Base-by-base conservation (phyloP, 2,888 invertebrate genomes). In the Sycophila texana region DNA sequence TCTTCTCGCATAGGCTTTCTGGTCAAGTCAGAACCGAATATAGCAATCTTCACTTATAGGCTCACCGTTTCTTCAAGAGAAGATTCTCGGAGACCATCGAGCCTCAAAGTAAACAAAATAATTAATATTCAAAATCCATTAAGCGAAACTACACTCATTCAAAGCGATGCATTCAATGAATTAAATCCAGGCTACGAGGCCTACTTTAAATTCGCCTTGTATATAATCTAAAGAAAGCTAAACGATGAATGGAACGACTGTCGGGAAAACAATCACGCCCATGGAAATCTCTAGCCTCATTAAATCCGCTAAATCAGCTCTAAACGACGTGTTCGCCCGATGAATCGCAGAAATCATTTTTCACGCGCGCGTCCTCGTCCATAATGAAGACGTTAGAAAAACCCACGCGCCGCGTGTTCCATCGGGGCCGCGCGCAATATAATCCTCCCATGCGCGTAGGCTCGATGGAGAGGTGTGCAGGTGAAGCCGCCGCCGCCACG, bases 351-450 rank as follows among this genome's bases (percentile, higher is more conserved):
- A 66, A 79, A 79, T 65, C 30, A 53, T 63, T 67, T 72, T 75
- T 72, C 79, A 71, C 58, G 58, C 58, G 58, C 20, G 10, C 49
- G 18, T 26, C 18, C 14, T 68, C 68, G 16, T 53, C 18, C n/a
- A n/a, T 70, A 74, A 79, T 79, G 58, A 65, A 74, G 79, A 74
- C 79, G 47, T 74, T 79, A 39, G 74, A 74, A 67, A 79, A 75
- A 60, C 39, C 60, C 39, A 60, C 39, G 55, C 22, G 18, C 61
- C 39, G 7, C 39, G 39, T 4, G 4, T 7, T 30, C 2, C 4
- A 2, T 7, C 30, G 26, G 20, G 10, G 2, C 39, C 26, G 4
- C n/a, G 55, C 22, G 68, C 26, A 4, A 1, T 22, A 18, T 51
- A 67, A 30, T 26, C 55, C 22, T 57, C 68, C 66, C 5, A 39